Conservation (phyloP, 2,888 invertebrate species). For the Ormyrus thymus region DNA sequence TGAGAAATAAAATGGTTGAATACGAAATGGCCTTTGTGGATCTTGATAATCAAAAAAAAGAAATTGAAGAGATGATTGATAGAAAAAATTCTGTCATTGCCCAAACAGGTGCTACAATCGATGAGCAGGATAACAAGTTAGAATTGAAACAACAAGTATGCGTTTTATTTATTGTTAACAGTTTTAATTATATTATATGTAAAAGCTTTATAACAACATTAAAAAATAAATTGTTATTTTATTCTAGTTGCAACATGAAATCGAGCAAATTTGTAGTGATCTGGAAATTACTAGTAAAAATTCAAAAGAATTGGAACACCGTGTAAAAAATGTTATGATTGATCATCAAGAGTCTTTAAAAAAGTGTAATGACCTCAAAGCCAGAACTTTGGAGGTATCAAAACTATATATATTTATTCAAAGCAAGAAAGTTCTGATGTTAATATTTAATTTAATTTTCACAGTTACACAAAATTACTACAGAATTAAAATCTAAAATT, state of each 20-base stretch:
- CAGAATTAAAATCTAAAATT: conserved; percentile 59
- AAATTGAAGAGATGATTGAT: conserved; percentile 55
- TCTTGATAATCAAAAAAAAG: conserved; percentile 51
- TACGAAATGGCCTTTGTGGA: conserved; percentile 56
- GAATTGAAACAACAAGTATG: conserved; percentile 57
- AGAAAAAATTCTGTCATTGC: conserved; percentile 52
- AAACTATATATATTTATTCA: too few species aligned
- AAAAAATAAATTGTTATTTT: neutral
- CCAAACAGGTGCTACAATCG: conserved; percentile 52
- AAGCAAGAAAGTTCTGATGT: neutral
- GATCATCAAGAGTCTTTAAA: conserved; percentile 50
- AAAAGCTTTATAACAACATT: neutral
- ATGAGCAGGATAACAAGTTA: conserved; percentile 56
- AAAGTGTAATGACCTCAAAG: conserved; percentile 51
- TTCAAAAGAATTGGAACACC: conserved; percentile 43
- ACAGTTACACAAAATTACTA: conserved; percentile 54
- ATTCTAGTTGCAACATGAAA: conserved; percentile 57
- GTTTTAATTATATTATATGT: neutral
- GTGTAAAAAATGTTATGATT: conserved; percentile 47
- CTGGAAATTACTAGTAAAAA: conserved; percentile 48
- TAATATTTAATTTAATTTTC: conserved; percentile 30
- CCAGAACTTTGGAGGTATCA: conserved; percentile 57
- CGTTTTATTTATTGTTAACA: conserved; percentile 1
- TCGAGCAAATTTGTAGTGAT: conserved; percentile 40
- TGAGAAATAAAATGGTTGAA: conserved; percentile 51